phyloP scores from a whole-genome alignment of 2,888 invertebrate genomes.

The Ypsolopha scabrella region DNA sequence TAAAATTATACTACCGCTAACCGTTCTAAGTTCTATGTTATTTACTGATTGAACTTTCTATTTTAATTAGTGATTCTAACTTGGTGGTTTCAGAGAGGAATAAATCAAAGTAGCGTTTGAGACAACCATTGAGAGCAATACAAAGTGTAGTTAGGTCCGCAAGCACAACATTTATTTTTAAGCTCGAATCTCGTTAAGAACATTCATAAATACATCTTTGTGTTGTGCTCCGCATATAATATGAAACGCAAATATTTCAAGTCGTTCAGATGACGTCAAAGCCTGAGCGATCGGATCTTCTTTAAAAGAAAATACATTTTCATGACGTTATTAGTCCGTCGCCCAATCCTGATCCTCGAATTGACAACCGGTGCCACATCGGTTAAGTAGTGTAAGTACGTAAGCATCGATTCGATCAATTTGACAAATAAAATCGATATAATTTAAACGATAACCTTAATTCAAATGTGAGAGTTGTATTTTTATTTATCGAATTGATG shows the following conservation, averaged over 20 bases:
- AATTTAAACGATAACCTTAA: too few species aligned
- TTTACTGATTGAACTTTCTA: too few species aligned
- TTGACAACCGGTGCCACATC: too few species aligned
- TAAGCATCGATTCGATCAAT: too few species aligned
- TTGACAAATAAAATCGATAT: too few species aligned
- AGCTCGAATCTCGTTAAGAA: not conserved
- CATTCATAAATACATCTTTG: conserved; percentile 5
- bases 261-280: conserved; percentile 34
- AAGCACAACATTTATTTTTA: not conserved
- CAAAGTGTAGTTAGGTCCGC: not conserved
- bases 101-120: not conserved
- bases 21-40: too few species aligned
- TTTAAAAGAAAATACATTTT: conserved; percentile 42
- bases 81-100: not conserved
- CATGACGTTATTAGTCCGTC: conserved; percentile 20
- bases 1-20: too few species aligned
- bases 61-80: not conserved
- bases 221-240: conserved; percentile 5
- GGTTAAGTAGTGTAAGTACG: too few species aligned
- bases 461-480: too few species aligned
- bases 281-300: conserved; percentile 19
- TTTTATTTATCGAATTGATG: too few species aligned
- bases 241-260: conserved; percentile 14
- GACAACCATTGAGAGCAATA: not conserved
- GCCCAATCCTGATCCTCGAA: not conserved